Evolutionary conservation across 2,113 vertebrate species (phyloP), one percentile per base, ranked within the genome.

Genomic region (Melanostigma gelatinosum): DNA sequence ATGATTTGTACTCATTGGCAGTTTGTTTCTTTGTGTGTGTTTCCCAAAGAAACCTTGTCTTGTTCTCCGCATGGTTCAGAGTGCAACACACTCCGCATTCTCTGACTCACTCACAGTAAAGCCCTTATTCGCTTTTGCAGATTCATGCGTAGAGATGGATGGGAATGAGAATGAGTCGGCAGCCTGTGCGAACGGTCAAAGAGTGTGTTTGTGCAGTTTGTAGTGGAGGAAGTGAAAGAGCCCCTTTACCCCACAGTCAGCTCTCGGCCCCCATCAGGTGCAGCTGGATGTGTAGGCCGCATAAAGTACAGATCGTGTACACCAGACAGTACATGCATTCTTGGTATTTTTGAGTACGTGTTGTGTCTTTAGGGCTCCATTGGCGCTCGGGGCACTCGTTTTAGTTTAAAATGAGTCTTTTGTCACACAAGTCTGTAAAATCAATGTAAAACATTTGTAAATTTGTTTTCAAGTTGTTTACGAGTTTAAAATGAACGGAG

Each of bases 1-100:
- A 84, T 90, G 89, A 94, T 94, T 94, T 95, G 86, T 95, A 95
- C 87, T 89, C 85, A 81, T 24, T 69, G 32, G 15, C 36, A 32
- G 29, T 70, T 16, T 52, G 36, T 77, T 3, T 62, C 1, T 67
- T 3, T 68, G 52, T 24, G 57, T 38, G 29, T 68, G 67, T 24
- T 55, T 55, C 10, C 54, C 4, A 84, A 72, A 84, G 50, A 77
- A 54, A 46, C 70, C 80, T 74, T 27, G 27, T 77, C 18, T 81
- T 66, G 80, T 80, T 78, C 61, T 79, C 27, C 42, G 34, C 58
- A 6, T 15, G 20, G 34, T 70, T 79, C 29, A 16, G 36, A 66
- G 44, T 27, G 61, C 61, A 12, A 36, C 68, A 64, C 69, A 50
- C 57, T 11, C 68, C 36, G 6, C 66, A 40, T 57, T 42, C 60